Evolutionary conservation across 2,797 vertebrate species (phyloP).

Genomic region (Pseudomugil gertrudae): DNA sequence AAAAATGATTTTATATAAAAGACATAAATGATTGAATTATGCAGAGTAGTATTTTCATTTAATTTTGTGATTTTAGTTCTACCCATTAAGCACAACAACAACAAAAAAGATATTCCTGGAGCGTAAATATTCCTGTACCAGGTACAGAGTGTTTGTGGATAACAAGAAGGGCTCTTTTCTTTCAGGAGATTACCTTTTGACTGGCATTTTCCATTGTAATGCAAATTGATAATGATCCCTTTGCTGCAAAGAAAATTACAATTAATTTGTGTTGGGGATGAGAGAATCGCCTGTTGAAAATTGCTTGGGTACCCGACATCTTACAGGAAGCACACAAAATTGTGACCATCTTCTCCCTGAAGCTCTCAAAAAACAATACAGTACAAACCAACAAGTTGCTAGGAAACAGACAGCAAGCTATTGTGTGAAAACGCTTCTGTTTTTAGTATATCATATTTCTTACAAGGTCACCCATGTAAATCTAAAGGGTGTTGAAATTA

Average conservation of each 20-base stretch:
- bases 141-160: slow-evolving; percentile 18
- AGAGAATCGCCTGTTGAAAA: slow-evolving; percentile 58
- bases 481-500: slow-evolving; percentile 10
- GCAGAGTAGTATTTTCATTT: neutral
- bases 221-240: slow-evolving; percentile 63
- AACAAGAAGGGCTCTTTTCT: slow-evolving; percentile 38
- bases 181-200: slow-evolving; percentile 43
- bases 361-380: slow-evolving; percentile 63
- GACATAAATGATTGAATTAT: neutral
- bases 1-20: neutral
- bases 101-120: slow-evolving; percentile 12
- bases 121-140: slow-evolving; percentile 21
- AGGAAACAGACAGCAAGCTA: slow-evolving; percentile 76
- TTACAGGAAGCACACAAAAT: slow-evolving; percentile 56
- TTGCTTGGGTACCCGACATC: slow-evolving; percentile 59
- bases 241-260: slow-evolving; percentile 58
- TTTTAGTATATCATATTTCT: slow-evolving; percentile 8
- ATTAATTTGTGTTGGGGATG: slow-evolving; percentile 67
- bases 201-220: slow-evolving; percentile 57
- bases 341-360: slow-evolving; percentile 49
- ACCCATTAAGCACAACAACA: neutral
- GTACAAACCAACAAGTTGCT: slow-evolving; percentile 76
- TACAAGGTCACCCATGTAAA: slow-evolving; percentile 17
- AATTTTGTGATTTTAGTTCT: neutral
- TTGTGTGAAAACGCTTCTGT: slow-evolving; percentile 35